These are phyloP conservation scores for Eulemur mongoz DNA, from an alignment of 2,797 vertebrate species.

Conservation along the genomic window DNA sequence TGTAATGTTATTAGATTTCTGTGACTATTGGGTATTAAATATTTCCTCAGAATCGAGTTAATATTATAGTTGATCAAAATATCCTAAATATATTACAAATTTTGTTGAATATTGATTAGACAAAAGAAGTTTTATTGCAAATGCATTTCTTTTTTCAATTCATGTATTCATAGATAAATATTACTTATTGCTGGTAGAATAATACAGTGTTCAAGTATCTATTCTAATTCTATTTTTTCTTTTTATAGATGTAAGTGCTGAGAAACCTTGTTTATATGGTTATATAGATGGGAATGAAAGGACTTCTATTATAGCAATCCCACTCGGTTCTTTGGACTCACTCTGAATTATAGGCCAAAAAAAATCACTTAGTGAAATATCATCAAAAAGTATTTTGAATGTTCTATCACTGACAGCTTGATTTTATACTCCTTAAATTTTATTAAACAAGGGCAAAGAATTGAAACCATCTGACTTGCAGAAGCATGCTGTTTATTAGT, in stretches of 20 bases:
- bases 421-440: constrained; percentile 8
- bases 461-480: not conserved
- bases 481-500: not conserved
- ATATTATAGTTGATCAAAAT: constrained; percentile 12
- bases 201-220: constrained; percentile 22
- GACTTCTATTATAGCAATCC: constrained; percentile 23
- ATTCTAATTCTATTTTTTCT: constrained; percentile 51
- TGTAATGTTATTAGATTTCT: constrained; percentile 31
- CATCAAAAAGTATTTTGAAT: constrained; percentile 39
- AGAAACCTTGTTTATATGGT: constrained; percentile 39
- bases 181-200: constrained; percentile 34
- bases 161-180: not conserved
- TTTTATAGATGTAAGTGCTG: constrained; percentile 35
- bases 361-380: constrained; percentile 25
- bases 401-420: constrained; percentile 34
- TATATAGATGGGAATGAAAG: constrained; percentile 33
- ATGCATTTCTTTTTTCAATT: constrained; percentile 41
- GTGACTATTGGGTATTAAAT: constrained; percentile 38
- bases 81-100: constrained; percentile 10
- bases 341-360: constrained; percentile 54
- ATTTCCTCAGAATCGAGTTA: constrained; percentile 44
- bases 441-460: constrained; percentile 50
- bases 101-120: constrained; percentile 28
- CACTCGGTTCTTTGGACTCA: constrained; percentile 32
- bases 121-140: constrained; percentile 6